Conservation (phyloP, 2,113 vertebrate species). For the Sminthopsis crassicaudata region DNA sequence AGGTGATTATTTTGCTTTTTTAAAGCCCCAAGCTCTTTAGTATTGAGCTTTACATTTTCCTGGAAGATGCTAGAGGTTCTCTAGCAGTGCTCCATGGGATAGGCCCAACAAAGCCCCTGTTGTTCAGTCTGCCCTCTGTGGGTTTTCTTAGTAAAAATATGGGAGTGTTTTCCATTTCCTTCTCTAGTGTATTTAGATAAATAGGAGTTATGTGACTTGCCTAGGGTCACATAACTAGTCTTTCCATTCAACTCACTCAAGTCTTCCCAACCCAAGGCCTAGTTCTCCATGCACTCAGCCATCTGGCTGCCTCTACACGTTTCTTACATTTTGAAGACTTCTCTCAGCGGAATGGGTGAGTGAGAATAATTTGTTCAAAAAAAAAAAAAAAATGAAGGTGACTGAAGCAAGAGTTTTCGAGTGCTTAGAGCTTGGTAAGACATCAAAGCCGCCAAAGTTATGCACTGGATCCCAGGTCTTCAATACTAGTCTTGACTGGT, state of each 20-base stretch:
- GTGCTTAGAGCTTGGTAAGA: no score
- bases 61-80: not conserved
- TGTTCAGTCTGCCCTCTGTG: not conserved
- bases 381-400: no score
- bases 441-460: no score
- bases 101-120: not conserved
- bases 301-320: not conserved
- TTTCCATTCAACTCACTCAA: not conserved
- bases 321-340: not conserved
- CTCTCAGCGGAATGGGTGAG: no score
- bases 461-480: no score
- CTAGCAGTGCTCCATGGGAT: not conserved
- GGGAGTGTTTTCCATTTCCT: not conserved
- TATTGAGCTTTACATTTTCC: not conserved
- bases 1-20: not conserved
- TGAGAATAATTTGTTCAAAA: no score
- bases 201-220: not conserved
- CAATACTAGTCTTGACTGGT: no score
- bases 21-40: not conserved
- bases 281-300: not conserved
- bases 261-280: not conserved
- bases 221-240: not conserved
- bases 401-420: no score
- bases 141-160: not conserved
- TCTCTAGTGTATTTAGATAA: not conserved